Base-by-base conservation (phyloP, 2,888 invertebrate species). In the Adineta ricciae region DNA sequence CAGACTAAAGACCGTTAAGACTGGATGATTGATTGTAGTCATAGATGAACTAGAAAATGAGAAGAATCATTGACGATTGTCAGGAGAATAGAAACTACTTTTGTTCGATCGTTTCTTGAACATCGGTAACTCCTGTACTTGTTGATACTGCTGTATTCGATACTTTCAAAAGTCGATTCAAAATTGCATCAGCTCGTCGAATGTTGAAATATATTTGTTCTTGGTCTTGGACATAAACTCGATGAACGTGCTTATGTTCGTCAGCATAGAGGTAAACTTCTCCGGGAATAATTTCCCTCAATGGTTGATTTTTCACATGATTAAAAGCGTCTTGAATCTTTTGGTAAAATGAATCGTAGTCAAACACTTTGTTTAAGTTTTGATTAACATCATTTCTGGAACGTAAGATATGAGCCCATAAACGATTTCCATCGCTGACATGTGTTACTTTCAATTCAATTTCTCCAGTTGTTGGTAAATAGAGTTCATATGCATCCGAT, bases 361-460 rank as follows among this genome's bases (percentile, higher is more conserved):
- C 41, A 78, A 78, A 78, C 41, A 41, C 24, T 38, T 41, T 38
- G 8, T 3, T 21, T 41, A 78, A 78, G 38, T 21, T 24, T 41
- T 78, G 41, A 41, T 78, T 38, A 41, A 41, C 14, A 78, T 78
- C 41, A 41, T 78, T 38, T 41, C 78, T 19, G 9, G 41, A 78
- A 41, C 78, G 78, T 78, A 78, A 78, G 24, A 78, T 41, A 78
- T 78, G 21, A 11, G 41, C 78, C 38, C 38, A 78, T 38, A 78
- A 24, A 41, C 78, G 78, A 78, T 78, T 78, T 78, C 78, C 78
- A 41, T 78, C 41, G n/a, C 38, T 78, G n/a, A 78, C 14, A 78
- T 78, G 38, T 78, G 78, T 78, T 38, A 78, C 41, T 11, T n/a
- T 38, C n/a, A 78, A 38, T 78, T 78, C 78, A 78, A 78, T n/a